Conservation (phyloP, 2,113 vertebrate genomes). For the Ptyas mucosa region DNA sequence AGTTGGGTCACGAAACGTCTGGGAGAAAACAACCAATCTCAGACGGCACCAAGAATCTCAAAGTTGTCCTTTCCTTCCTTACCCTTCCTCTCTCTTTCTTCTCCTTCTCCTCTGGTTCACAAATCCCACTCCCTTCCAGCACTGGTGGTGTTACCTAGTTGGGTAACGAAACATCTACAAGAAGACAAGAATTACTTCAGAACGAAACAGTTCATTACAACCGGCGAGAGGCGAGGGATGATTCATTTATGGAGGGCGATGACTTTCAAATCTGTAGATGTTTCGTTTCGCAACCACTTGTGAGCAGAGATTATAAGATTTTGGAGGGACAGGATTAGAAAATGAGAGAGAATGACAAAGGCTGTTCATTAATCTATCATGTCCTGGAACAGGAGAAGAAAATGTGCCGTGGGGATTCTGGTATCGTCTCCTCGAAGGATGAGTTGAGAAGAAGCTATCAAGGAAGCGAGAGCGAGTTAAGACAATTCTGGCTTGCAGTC, state of each 20-base stretch:
- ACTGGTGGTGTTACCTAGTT: no score
- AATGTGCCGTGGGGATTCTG: not conserved
- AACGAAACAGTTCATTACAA: not conserved
- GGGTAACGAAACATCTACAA: no score
- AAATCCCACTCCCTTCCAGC: no score
- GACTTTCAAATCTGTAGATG: not conserved
- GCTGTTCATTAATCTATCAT: constrained; percentile 1
- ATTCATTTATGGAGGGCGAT: not conserved
- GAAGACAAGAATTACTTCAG: not conserved
- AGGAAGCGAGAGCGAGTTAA: constrained; percentile 39
- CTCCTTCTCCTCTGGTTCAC: no score
- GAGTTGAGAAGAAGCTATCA: constrained; percentile 19
- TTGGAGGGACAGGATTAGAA: not conserved
- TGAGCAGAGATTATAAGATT: not conserved
- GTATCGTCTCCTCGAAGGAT: constrained; percentile 14
- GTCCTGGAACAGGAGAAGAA: not conserved
- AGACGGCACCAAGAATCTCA: no score
- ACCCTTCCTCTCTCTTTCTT: no score
- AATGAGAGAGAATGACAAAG: not conserved
- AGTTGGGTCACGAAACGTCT: not conserved
- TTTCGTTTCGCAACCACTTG: not conserved
- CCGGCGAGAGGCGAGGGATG: not conserved
- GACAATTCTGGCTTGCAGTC: constrained; percentile 43
- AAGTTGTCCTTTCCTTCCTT: no score
- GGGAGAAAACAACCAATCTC: no score